phyloP scores from a whole-genome alignment of 2,113 vertebrate species.

The Chionodraco myersi region DNA sequence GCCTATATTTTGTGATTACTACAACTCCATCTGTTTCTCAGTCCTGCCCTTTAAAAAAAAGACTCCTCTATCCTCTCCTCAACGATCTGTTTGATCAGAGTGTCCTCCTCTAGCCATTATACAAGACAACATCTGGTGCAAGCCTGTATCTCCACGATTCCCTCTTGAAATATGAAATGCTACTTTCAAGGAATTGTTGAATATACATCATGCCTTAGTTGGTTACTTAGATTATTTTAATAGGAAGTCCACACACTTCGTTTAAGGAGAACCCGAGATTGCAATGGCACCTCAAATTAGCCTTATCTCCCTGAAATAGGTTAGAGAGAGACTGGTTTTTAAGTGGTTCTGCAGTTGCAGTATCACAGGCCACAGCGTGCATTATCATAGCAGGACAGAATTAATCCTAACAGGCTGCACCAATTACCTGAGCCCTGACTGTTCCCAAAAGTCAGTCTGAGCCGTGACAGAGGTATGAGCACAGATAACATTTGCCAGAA shows the following conservation, averaged over 20 bases:
- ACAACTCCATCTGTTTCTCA: constrained; percentile 59
- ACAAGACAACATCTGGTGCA: constrained; percentile 52
- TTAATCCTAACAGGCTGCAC: constrained; percentile 49
- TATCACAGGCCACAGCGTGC: constrained; percentile 24
- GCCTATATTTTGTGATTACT: constrained; percentile 67
- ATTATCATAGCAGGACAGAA: constrained; percentile 37
- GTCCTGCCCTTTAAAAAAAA: constrained; percentile 54
- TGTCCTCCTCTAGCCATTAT: constrained; percentile 37
- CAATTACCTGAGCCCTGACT: constrained; percentile 52
- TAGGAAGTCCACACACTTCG: background rate
- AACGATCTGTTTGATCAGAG: constrained; percentile 31
- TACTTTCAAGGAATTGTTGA: constrained; percentile 25
- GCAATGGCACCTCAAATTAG: constrained; percentile 18
- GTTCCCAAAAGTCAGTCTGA: constrained; percentile 43
- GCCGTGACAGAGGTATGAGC: constrained; percentile 39
- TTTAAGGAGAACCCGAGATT: constrained; percentile 1
- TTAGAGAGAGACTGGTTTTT: background rate
- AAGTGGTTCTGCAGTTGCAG: constrained; percentile 30
- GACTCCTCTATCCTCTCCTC: constrained; percentile 23
- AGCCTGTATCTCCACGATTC: constrained; percentile 26
- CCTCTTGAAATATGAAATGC: constrained; percentile 43
- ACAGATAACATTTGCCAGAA: constrained; percentile 71
- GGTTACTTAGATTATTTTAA: background rate
- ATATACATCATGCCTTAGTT: background rate
- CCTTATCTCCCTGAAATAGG: constrained; percentile 12